Base-by-base conservation (phyloP, 2,888 invertebrate genomes). In the Conchocele bisecta region DNA sequence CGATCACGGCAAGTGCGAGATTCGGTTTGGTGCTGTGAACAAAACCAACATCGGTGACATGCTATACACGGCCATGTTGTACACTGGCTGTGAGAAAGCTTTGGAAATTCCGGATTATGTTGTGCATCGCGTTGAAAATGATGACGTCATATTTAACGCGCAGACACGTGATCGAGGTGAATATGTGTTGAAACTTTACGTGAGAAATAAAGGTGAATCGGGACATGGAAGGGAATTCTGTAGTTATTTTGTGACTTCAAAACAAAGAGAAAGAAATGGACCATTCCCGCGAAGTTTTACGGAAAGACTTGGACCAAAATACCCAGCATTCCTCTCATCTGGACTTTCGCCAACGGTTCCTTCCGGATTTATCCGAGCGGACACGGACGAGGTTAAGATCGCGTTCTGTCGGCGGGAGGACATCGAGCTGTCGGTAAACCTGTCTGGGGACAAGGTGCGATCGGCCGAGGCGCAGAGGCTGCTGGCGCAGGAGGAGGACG, bases 131-230 rank as follows among this genome's bases (percentile, higher is more conserved):
- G 72, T 79, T 3, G 81, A 83, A 73, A 75, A 80, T 54, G 79
- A 79, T 59, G 81, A 80, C 58, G 73, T 81, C 58, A 78, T 80
- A 22, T 78, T 83, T 28, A 81, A 83, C 44, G 75, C 72, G 2
- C 71, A 71, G 54, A 77, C 80, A 4, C 83, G 81, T 1, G 51
- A 67, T 9, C 57, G 58, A 24, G 83, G 81, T 1, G 81, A 83
- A 77, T 83, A 78, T 42, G 75, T 81, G 24, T 58, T 83, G 9
- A 75, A 76, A 57, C 29, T 83, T 31, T 77, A 69, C 46, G 70
- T 72, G 28, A 73, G 68, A 35, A 69, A 73, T 15, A 59, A 73
- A 7, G 66, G 60, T 1, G 72, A 73, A n/a, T 46, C 29, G 17
- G 59, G 58, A 39, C 66, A 66, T 13, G 59, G 57, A 11, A 63